Conservation (phyloP, 2,888 invertebrate genomes). For the Cephus pygmeus region DNA sequence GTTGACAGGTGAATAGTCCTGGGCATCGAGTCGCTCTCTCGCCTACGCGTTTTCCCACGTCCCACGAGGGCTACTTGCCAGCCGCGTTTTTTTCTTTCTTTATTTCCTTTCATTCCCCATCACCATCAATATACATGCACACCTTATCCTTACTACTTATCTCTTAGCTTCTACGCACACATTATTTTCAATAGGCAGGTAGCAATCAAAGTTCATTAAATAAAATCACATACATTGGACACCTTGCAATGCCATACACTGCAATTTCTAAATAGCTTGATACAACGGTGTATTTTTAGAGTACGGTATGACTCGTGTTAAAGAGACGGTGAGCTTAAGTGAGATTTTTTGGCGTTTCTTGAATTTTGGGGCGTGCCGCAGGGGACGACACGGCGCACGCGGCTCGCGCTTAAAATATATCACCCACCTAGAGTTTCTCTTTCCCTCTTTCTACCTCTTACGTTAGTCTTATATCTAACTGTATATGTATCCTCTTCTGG, state of each 20-base stretch:
- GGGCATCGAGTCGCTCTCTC: conserved; percentile 24
- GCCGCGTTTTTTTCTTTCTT: conserved; percentile 4
- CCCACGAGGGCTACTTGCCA: conserved; percentile 30
- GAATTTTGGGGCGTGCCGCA: conserved; percentile 19
- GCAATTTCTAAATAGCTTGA: not conserved
- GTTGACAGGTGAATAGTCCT: conserved; percentile 63
- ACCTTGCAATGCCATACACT: not conserved
- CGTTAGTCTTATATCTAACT: not conserved
- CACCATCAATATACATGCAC: not conserved
- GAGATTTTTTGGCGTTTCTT: conserved; percentile 26
- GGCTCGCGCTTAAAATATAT: conserved; percentile 26
- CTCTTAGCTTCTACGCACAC: not conserved
- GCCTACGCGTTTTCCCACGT: conserved; percentile 43
- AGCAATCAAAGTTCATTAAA: not conserved
- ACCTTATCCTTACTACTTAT: not conserved
- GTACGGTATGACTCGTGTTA: conserved; percentile 19
- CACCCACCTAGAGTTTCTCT: conserved; percentile 3
- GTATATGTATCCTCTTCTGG: not conserved
- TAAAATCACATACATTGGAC: not conserved
- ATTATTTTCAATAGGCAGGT: not conserved
- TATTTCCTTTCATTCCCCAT: not conserved
- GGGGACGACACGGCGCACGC: conserved; percentile 22
- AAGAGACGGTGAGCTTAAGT: conserved; percentile 18
- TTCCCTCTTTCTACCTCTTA: not conserved
- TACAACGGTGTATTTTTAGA: conserved; percentile 13